Evolutionary conservation across 1,140 invertebrate genomes (phyloP).

Genomic region (Drosophila punjabiensis): DNA sequence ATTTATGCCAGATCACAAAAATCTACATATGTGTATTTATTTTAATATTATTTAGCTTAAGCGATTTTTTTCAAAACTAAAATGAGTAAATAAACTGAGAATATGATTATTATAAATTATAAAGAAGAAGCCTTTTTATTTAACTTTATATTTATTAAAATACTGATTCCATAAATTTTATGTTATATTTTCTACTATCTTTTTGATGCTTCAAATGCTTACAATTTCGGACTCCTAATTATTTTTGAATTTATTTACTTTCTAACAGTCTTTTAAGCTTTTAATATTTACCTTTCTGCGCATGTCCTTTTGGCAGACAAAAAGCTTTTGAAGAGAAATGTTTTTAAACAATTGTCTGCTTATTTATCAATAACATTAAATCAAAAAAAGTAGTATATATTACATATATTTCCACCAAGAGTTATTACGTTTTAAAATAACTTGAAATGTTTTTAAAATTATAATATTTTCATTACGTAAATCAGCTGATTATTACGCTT

Average conservation of each 20-base stretch:
- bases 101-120: neutral
- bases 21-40: constrained; percentile 11
- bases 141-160: no score
- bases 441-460: neutral
- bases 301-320: constrained; percentile 11
- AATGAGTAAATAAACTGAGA: constrained; percentile 19
- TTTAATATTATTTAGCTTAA: neutral
- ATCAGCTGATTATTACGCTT: constrained; percentile 13
- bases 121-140: neutral
- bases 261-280: constrained; percentile 5
- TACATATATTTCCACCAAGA: neutral
- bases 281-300: constrained; percentile 3
- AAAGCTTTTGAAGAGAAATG: constrained; percentile 8
- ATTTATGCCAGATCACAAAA: constrained; percentile 7
- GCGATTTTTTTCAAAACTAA: constrained; percentile 28
- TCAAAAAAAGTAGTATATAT: neutral
- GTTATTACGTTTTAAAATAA: no score
- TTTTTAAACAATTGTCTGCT: neutral
- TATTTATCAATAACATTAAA: neutral
- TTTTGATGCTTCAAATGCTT: neutral
- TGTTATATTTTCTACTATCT: neutral
- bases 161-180: neutral
- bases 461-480: neutral
- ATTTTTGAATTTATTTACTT: neutral
- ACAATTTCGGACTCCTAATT: constrained; percentile 18